phyloP scores from a whole-genome alignment of 2,113 vertebrate species.

The Pipra filicauda region DNA sequence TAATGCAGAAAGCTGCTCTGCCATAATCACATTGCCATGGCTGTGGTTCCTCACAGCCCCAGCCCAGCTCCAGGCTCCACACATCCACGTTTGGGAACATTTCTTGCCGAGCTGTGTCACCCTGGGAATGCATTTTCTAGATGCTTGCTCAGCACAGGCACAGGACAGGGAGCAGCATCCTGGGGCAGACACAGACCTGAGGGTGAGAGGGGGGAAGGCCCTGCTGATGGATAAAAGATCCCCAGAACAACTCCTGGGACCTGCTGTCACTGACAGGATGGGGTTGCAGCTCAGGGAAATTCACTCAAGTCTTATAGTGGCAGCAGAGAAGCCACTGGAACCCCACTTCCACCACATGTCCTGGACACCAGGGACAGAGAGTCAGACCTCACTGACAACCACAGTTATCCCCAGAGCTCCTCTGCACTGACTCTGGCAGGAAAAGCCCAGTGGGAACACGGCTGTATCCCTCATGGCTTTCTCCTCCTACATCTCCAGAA shows the following conservation, averaged over 20 bases:
- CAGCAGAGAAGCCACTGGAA: neutral
- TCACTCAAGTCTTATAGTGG: neutral
- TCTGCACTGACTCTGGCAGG: neutral
- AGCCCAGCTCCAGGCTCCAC: neutral
- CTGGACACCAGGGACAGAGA: neutral
- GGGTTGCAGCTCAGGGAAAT: neutral
- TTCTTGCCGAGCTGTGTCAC: neutral
- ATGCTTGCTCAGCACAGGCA: neutral
- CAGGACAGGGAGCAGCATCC: neutral
- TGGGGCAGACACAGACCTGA: fast-evolving
- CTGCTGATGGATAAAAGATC: neutral
- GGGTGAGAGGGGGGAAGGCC: neutral
- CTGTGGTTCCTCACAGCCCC: neutral
- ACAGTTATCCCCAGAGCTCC: neutral
- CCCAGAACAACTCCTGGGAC: neutral
- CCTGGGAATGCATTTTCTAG: neutral
- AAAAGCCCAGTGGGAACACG: neutral
- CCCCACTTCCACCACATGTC: neutral
- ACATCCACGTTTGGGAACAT: fast-evolving
- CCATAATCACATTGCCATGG: neutral
- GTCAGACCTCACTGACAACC: neutral
- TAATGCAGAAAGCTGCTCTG: neutral
- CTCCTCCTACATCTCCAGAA: neutral
- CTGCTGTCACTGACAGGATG: neutral
- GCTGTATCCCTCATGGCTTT: neutral